Percentiles rank a stretch among this genome's conserved stretches.
Evolutionary conservation across 2,888 invertebrate genomes (phyloP).

Genomic region (Drosophila acutilabella): DNA sequence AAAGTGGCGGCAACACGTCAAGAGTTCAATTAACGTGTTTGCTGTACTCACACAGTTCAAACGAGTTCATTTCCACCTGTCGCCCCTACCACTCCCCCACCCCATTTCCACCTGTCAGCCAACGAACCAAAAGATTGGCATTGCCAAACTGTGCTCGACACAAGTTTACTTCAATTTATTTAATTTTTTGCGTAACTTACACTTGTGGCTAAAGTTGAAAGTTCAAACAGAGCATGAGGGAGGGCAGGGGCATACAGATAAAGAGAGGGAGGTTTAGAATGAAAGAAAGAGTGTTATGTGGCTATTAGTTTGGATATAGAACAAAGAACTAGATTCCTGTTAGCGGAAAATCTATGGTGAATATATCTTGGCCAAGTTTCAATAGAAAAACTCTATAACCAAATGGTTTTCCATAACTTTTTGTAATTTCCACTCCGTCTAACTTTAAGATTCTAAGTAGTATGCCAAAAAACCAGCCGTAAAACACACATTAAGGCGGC

Average conservation of each 20-base stretch:
- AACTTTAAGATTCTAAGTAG: conserved; percentile 2
- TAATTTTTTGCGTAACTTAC: conserved; percentile 17
- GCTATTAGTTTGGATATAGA: neutral
- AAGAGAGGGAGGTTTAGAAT: neutral
- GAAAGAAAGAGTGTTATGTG: neutral
- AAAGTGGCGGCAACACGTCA: conserved; percentile 37
- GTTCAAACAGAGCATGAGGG: neutral
- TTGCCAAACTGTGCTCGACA: conserved; percentile 30
- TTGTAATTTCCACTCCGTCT: neutral
- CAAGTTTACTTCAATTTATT: conserved; percentile 24
- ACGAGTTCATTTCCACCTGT: conserved; percentile 56
- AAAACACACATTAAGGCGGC: neutral
- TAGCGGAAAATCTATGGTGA: too few species aligned
- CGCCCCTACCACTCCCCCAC: neutral
- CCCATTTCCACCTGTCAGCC: conserved; percentile 30
- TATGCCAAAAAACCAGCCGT: conserved; percentile 4
- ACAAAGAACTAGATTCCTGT: neutral
- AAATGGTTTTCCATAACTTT: neutral
- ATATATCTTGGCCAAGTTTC: too few species aligned
- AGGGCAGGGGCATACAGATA: neutral
- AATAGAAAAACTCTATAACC: too few species aligned
- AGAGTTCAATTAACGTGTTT: conserved; percentile 71
- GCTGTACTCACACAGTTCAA: conserved; percentile 48
- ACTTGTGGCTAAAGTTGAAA: conserved; percentile 9
- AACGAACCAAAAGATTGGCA: conserved; percentile 45